Evolutionary conservation across 2,797 vertebrate species (phyloP).

Genomic region (Eptatretus atami): DNA sequence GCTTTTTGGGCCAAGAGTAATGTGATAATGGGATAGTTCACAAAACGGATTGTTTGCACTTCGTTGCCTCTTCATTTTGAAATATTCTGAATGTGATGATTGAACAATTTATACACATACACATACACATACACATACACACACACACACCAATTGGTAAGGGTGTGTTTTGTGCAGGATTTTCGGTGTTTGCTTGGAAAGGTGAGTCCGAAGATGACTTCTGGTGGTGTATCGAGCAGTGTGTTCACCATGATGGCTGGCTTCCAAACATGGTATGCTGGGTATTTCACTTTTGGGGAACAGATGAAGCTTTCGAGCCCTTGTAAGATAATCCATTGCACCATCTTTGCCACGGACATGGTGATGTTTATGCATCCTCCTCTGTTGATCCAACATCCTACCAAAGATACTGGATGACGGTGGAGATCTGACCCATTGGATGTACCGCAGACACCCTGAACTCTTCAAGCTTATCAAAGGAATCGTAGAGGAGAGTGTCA

Average conservation of each 20-base stretch:
- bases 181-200: slow-evolving; percentile 91
- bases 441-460: slow-evolving; percentile 93
- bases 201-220: slow-evolving; percentile 94
- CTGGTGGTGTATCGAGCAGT: slow-evolving; percentile 98
- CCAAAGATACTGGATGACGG: slow-evolving; percentile 71
- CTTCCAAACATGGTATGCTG: slow-evolving; percentile 70
- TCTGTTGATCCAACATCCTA: background rate
- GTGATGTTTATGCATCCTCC: too few species aligned
- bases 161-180: slow-evolving; percentile 19
- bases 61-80: too few species aligned
- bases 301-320: too few species aligned
- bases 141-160: background rate
- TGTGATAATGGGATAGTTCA: too few species aligned
- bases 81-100: too few species aligned
- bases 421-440: slow-evolving; percentile 87
- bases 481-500: slow-evolving; percentile 89
- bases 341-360: too few species aligned
- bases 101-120: background rate
- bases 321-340: too few species aligned
- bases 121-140: background rate
- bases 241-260: slow-evolving; percentile 86
- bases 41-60: too few species aligned
- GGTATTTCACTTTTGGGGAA: too few species aligned
- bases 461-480: slow-evolving; percentile 99
- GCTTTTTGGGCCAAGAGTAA: too few species aligned